Percentiles rank a stretch among this genome's conserved stretches.
phyloP scores from a whole-genome alignment of 2,888 invertebrate species.

The Mythimna pallens region DNA sequence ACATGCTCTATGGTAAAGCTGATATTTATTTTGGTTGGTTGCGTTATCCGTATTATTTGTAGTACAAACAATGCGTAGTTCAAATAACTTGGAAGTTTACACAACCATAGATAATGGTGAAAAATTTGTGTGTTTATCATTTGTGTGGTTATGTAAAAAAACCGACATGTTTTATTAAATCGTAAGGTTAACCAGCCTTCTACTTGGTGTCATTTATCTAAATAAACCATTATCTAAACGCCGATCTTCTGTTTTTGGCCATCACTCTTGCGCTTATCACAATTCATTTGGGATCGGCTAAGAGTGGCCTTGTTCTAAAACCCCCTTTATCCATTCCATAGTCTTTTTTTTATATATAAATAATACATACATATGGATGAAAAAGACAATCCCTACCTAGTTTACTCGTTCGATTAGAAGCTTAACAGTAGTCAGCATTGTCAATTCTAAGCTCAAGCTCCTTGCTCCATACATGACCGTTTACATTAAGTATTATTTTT shows the following conservation, averaged over 20 bases:
- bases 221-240: not conserved
- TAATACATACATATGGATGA: no score
- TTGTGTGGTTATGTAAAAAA: constrained; percentile 30
- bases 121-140: constrained; percentile 40
- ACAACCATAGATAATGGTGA: constrained; percentile 46
- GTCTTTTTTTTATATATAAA: not conserved
- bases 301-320: not conserved
- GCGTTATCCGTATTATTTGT: constrained; percentile 37
- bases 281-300: not conserved
- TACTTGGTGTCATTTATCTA: not conserved
- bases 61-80: constrained; percentile 37
- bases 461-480: constrained; percentile 35
- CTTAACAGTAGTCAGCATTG: constrained; percentile 3
- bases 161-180: not conserved
- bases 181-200: not conserved
- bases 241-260: not conserved
- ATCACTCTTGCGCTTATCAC: not conserved
- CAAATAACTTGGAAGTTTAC: constrained; percentile 32
- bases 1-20: constrained; percentile 44
- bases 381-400: not conserved
- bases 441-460: constrained; percentile 34
- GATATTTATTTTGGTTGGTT: constrained; percentile 43
- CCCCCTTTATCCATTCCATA: not conserved
- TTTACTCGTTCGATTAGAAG: constrained; percentile 13
- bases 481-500: constrained; percentile 59